These are phyloP conservation scores for Spatula versicolor DNA, from an alignment of 2,797 vertebrate species.

Conservation along the genomic window DNA sequence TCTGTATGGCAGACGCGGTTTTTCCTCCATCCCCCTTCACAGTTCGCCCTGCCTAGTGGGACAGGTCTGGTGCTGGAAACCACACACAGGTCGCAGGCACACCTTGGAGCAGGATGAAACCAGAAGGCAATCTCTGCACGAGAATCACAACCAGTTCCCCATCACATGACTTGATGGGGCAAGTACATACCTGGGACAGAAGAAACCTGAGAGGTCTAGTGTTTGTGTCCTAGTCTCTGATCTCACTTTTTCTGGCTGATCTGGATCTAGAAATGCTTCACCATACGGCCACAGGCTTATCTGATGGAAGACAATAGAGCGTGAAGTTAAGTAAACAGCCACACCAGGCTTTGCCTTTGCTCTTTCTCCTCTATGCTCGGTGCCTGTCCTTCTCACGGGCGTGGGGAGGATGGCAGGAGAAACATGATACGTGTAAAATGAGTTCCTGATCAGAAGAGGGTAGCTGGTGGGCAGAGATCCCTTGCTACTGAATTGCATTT, in stretches of 20 bases:
- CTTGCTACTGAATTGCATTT: accelerated
- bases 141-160: not conserved
- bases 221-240: not conserved
- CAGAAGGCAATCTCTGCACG: not conserved
- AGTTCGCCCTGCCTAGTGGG: accelerated
- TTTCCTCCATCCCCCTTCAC: not conserved
- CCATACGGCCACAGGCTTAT: slow-evolving; percentile 18
- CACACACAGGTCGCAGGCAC: not conserved
- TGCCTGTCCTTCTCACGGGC: not conserved
- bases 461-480: not conserved
- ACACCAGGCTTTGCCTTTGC: not conserved
- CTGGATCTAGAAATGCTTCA: slow-evolving; percentile 26
- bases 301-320: slow-evolving; percentile 32
- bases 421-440: accelerated
- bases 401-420: not conserved
- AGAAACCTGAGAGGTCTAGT: slow-evolving; percentile 17
- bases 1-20: accelerated
- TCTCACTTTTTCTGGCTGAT: not conserved
- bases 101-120: slow-evolving; percentile 8
- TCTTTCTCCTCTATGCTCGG: not conserved
- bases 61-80: not conserved
- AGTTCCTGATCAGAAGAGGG: not conserved
- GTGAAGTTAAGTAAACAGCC: slow-evolving; percentile 38
- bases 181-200: slow-evolving; percentile 22
- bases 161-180: not conserved